Evolutionary conservation across 2,113 vertebrate genomes (phyloP).

Genomic region (Entomyzon cyanotis): DNA sequence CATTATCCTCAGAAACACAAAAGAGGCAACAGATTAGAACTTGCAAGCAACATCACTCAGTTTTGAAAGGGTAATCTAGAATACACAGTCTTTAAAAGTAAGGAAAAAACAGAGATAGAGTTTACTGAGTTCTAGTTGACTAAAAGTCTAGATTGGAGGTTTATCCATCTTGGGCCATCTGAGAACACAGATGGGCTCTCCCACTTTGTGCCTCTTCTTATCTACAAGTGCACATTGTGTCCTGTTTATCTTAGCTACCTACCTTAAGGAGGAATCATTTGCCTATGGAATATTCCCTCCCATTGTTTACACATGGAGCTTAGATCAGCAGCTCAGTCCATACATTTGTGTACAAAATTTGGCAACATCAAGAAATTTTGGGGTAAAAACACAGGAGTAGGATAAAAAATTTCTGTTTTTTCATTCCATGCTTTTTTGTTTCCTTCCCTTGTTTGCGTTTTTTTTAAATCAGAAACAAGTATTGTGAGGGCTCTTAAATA

Average conservation of each 20-base stretch:
- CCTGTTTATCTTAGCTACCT: neutral
- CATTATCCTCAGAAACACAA: neutral
- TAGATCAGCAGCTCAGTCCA: neutral
- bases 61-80: neutral
- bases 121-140: neutral
- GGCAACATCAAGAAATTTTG: neutral
- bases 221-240: neutral
- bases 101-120: neutral
- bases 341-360: neutral
- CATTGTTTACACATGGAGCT: neutral
- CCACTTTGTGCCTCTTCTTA: neutral
- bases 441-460: neutral
- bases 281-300: neutral
- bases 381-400: neutral
- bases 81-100: neutral
- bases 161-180: neutral
- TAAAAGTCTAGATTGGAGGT: neutral
- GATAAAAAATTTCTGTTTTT: neutral
- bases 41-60: neutral
- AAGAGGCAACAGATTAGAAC: neutral
- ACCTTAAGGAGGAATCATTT: neutral
- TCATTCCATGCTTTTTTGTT: neutral
- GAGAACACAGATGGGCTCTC: rapidly evolving
- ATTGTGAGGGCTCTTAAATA: neutral
- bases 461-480: neutral